These are phyloP conservation scores for Cichladusa arquata DNA, from an alignment of 2,113 vertebrate species.

Conservation along the genomic window DNA sequence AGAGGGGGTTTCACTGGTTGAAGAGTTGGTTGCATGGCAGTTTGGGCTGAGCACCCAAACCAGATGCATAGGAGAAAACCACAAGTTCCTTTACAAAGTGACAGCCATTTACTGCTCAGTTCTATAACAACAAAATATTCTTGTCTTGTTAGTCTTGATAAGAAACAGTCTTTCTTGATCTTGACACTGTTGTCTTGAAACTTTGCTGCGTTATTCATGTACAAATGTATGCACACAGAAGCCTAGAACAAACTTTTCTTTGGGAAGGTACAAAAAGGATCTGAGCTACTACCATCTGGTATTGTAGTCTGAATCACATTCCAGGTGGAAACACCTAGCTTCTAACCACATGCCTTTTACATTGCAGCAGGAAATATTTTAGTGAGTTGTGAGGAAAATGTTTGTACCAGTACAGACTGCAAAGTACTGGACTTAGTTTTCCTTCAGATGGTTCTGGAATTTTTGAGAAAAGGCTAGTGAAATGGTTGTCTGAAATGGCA, in stretches of 20 bases:
- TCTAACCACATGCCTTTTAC: background rate
- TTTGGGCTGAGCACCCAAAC: background rate
- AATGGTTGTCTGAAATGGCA: background rate
- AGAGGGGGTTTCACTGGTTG: background rate
- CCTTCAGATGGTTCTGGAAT: background rate
- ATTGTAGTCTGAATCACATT: background rate
- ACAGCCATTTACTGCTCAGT: background rate
- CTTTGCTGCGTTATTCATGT: background rate
- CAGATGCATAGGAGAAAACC: background rate
- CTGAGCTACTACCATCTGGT: background rate
- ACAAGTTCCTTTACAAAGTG: background rate
- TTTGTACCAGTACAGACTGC: background rate
- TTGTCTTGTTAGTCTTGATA: background rate
- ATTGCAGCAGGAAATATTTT: background rate
- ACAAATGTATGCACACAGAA: background rate
- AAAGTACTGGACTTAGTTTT: background rate
- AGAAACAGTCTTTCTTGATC: background rate
- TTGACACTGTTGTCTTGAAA: background rate
- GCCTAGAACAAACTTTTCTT: background rate
- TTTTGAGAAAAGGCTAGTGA: background rate
- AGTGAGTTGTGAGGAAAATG: background rate
- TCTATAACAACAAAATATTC: background rate
- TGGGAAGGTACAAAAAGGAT: background rate
- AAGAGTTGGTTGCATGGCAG: rapidly evolving
- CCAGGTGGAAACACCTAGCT: background rate